These are phyloP conservation scores for Theretra japonica DNA, from an alignment of 2,888 invertebrate genomes.

Conservation along the genomic window DNA sequence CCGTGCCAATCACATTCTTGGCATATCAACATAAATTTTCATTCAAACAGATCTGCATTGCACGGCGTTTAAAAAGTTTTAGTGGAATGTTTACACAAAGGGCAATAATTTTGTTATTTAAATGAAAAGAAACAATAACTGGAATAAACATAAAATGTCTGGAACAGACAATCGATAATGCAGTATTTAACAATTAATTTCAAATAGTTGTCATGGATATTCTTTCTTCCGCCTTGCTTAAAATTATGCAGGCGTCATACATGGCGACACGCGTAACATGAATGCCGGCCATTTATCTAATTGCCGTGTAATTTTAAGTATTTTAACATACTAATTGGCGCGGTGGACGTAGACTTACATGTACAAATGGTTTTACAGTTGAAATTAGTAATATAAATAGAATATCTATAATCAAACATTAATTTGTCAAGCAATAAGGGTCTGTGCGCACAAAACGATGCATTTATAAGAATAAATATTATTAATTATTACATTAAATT, in stretches of 20 bases:
- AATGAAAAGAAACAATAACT: no score
- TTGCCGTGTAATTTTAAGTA: not conserved
- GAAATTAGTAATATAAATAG: not conserved
- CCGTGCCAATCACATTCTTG: no score
- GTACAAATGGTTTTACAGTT: not conserved
- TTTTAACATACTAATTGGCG: conserved; percentile 11
- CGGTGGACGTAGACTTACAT: conserved; percentile 15
- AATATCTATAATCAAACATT: not conserved
- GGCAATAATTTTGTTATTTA: no score
- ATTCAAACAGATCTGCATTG: no score
- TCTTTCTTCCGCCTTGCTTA: not conserved
- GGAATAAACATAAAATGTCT: not conserved
- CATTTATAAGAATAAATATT: not conserved
- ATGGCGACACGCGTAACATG: not conserved
- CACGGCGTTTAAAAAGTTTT: no score
- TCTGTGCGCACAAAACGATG: conserved; percentile 6
- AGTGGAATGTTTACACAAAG: no score
- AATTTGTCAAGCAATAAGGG: conserved; percentile 2
- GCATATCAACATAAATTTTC: no score
- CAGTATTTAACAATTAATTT: not conserved
- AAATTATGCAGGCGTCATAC: not conserved
- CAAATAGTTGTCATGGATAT: not conserved
- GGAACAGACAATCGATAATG: not conserved
- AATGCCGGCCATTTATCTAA: not conserved
- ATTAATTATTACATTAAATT: not conserved